A percentile compares a stretch with the other conserved stretches of the same genome.
These are phyloP conservation scores for Lasaia peninsularis DNA, from an alignment of 1,140 invertebrate genomes.

Conservation along the genomic window DNA sequence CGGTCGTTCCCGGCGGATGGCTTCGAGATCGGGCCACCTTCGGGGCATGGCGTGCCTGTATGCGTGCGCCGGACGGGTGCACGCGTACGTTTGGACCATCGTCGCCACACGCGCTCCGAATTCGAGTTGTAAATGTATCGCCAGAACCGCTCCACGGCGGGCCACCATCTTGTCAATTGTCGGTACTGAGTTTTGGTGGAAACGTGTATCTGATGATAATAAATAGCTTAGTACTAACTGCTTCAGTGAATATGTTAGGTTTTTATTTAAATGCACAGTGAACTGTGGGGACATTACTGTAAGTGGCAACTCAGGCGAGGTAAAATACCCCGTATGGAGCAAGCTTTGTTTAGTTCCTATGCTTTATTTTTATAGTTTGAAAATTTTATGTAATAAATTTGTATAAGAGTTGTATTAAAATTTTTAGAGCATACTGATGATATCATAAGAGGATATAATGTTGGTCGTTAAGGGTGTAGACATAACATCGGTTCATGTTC, in stretches of 20 bases:
- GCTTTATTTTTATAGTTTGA: slow-evolving; percentile 41
- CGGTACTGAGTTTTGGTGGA: slow-evolving; percentile 37
- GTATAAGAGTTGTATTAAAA: slow-evolving; percentile 6
- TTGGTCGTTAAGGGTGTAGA: slow-evolving; percentile 10
- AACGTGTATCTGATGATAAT: slow-evolving; percentile 41
- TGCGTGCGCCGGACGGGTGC: slow-evolving; percentile 49
- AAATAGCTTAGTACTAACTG: slow-evolving; percentile 30
- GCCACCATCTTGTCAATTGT: slow-evolving; percentile 42
- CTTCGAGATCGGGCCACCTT: slow-evolving; percentile 74
- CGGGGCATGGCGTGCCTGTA: slow-evolving; percentile 62
- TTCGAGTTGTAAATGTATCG: slow-evolving; percentile 55
- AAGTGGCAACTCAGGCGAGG: slow-evolving; percentile 45
- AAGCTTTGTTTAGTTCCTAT: slow-evolving; percentile 72
- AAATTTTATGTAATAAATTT: neutral
- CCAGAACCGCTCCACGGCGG: slow-evolving; percentile 26
- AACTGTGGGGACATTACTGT: slow-evolving; percentile 36
- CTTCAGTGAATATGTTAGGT: slow-evolving; percentile 29
- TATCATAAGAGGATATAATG: slow-evolving; percentile 7
- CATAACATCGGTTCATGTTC: slow-evolving; percentile 8
- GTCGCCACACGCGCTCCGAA: slow-evolving; percentile 69
- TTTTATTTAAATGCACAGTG: slow-evolving; percentile 33
- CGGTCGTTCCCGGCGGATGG: slow-evolving; percentile 68
- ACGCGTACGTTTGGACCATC: slow-evolving; percentile 59
- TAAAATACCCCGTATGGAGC: slow-evolving; percentile 59
- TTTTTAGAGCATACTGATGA: neutral